Evolutionary conservation across 2,888 invertebrate species (phyloP).

Genomic region (Callimorpha dominula): DNA sequence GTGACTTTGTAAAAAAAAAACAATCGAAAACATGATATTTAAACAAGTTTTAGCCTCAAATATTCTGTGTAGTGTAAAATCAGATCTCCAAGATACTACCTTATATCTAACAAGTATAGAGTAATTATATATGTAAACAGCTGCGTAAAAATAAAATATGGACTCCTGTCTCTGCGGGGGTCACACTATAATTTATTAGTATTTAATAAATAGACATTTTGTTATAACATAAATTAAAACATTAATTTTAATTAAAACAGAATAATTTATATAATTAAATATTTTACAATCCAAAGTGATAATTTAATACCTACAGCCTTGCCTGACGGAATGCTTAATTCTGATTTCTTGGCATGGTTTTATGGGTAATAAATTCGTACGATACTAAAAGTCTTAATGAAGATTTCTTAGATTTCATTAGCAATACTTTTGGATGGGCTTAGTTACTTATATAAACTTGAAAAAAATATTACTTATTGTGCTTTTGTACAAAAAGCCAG

Average conservation of each 20-base stretch:
- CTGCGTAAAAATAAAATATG: background rate
- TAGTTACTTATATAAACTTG: background rate
- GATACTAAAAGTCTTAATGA: constrained; percentile 8
- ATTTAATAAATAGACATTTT: constrained; percentile 30
- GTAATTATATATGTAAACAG: too few relatives aligned
- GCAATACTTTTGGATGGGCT: background rate
- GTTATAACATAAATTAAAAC: constrained; percentile 28
- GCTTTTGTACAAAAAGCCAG: too few relatives aligned
- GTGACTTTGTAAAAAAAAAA: too few relatives aligned
- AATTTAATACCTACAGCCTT: constrained; percentile 1
- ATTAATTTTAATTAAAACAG: constrained; percentile 30
- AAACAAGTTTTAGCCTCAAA: too few relatives aligned
- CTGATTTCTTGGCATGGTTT: constrained; percentile 14
- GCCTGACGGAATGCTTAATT: constrained; percentile 3
- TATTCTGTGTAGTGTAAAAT: too few relatives aligned
- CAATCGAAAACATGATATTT: too few relatives aligned
- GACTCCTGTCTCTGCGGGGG: constrained; percentile 33
- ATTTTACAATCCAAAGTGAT: constrained; percentile 3
- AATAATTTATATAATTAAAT: constrained; percentile 40
- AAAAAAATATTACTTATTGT: too few relatives aligned
- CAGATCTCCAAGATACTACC: too few relatives aligned
- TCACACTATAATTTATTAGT: constrained; percentile 20
- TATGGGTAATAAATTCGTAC: constrained; percentile 6
- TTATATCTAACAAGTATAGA: too few relatives aligned
- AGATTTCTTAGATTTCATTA: background rate